phyloP scores from a whole-genome alignment of 2,888 invertebrate species.

The Drosophila differens region DNA sequence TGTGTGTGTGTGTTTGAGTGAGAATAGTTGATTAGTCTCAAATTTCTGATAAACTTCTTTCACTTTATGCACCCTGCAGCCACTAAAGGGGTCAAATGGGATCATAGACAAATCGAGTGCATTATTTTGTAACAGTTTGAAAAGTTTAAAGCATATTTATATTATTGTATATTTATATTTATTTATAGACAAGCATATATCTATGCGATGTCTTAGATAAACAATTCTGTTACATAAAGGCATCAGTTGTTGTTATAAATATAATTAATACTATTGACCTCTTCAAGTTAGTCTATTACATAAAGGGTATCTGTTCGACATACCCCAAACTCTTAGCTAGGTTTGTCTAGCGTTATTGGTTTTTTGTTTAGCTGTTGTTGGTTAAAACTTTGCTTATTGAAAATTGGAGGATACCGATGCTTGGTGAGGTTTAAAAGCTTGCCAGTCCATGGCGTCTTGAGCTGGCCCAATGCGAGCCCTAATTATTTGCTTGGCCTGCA shows the following conservation, averaged over 20 bases:
- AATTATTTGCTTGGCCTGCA: slow-evolving; percentile 53
- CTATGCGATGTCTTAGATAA: background rate
- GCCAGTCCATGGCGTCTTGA: slow-evolving; percentile 14
- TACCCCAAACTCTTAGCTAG: background rate
- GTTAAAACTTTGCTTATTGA: slow-evolving; percentile 43
- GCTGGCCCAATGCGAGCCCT: slow-evolving; percentile 56
- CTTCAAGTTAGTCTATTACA: background rate
- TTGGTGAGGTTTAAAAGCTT: slow-evolving; percentile 14
- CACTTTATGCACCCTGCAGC: slow-evolving; percentile 10
- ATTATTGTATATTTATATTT: background rate
- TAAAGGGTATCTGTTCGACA: background rate
- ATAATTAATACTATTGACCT: background rate
- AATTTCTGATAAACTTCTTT: slow-evolving; percentile 49
- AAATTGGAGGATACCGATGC: slow-evolving; percentile 6
- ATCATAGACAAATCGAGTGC: slow-evolving; percentile 4
- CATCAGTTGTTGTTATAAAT: background rate
- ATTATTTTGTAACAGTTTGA: background rate
- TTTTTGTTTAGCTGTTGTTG: slow-evolving; percentile 13
- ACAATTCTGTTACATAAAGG: background rate
- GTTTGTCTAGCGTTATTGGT: slow-evolving; percentile 6
- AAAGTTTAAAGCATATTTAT: background rate
- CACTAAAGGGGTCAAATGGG: slow-evolving; percentile 3
- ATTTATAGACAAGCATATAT: background rate
- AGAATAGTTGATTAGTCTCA: slow-evolving; percentile 68
- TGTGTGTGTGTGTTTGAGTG: slow-evolving; percentile 32